Evolutionary conservation across 2,888 invertebrate species (phyloP).

Genomic region (Lochmaea capreae): DNA sequence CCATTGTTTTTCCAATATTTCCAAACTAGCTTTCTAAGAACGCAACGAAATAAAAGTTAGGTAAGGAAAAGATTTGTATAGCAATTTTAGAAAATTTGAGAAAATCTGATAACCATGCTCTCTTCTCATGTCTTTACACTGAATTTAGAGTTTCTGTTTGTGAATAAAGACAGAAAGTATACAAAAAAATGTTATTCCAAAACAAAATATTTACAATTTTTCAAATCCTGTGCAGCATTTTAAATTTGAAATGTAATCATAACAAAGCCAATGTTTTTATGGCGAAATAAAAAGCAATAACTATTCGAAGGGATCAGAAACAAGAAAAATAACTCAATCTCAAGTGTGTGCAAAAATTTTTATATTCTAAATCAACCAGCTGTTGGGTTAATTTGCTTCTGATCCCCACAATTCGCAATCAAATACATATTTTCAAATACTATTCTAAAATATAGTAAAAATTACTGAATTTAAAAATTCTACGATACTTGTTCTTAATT

Average conservation of each 20-base stretch:
- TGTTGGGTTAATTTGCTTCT: not conserved
- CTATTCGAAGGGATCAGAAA: not conserved
- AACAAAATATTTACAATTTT: too few species aligned
- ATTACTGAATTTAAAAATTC: not conserved
- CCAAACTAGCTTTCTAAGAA: too few species aligned
- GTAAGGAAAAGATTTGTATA: too few species aligned
- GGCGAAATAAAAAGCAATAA: not conserved
- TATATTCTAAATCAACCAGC: not conserved
- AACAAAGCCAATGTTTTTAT: not conserved
- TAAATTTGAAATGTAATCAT: not conserved
- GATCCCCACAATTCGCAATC: not conserved
- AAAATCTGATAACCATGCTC: too few species aligned
- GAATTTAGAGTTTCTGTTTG: not conserved
- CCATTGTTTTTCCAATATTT: too few species aligned
- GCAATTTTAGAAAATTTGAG: too few species aligned
- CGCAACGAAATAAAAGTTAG: too few species aligned
- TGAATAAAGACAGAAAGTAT: not conserved
- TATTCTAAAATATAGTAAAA: constrained; percentile 1
- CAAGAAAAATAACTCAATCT: not conserved
- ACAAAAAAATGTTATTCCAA: too few species aligned
- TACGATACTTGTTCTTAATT: too few species aligned
- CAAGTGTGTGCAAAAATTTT: too few species aligned
- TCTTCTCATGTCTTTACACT: too few species aligned
- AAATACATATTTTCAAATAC: not conserved
- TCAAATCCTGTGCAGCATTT: not conserved